Conservation (phyloP, 2,888 invertebrate species). For the Hypolimnas misippus region DNA sequence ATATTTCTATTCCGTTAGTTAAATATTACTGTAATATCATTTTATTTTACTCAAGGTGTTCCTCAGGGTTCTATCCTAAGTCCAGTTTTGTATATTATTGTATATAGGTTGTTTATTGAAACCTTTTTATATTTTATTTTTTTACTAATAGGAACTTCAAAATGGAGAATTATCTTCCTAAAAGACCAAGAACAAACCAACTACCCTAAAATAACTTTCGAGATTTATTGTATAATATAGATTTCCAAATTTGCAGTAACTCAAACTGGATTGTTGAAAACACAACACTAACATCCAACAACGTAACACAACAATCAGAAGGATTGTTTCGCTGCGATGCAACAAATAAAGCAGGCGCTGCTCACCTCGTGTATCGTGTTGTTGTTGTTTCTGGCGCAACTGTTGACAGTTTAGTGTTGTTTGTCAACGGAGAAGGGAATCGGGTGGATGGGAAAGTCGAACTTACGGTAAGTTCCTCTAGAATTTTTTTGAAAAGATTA, state of each 20-base stretch:
- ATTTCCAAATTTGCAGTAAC: constrained; percentile 55
- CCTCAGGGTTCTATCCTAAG: background rate
- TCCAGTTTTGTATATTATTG: background rate
- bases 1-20: too few relatives aligned
- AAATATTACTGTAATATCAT: too few relatives aligned
- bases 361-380: constrained; percentile 78
- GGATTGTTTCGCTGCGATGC: constrained; percentile 85
- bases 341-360: constrained; percentile 83
- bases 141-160: background rate
- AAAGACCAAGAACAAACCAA: too few relatives aligned
- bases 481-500: background rate
- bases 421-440: constrained; percentile 48
- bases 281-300: constrained; percentile 51
- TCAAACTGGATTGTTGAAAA: constrained; percentile 60
- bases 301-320: constrained; percentile 58
- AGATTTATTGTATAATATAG: too few relatives aligned
- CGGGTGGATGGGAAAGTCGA: constrained; percentile 51
- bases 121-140: background rate
- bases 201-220: too few relatives aligned
- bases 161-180: too few relatives aligned
- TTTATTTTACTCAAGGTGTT: background rate
- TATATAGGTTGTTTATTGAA: background rate
- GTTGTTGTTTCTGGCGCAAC: constrained; percentile 65
- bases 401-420: constrained; percentile 54
- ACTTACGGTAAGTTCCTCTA: constrained; percentile 52